Conservation (phyloP, 2,113 vertebrate genomes). For the Mobula hypostoma region DNA sequence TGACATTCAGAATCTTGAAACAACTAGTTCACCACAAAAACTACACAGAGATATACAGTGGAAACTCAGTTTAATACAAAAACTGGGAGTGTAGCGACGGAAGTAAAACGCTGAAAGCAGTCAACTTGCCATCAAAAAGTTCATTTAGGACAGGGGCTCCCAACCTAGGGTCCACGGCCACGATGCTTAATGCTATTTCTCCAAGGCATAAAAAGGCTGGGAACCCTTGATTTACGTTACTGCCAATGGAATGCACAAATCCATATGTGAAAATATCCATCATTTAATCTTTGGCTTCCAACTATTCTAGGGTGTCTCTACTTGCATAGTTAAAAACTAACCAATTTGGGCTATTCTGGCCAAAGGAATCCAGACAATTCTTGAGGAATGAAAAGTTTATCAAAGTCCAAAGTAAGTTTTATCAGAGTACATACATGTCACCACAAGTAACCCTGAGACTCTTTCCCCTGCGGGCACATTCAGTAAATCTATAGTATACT, state of each 20-base stretch:
- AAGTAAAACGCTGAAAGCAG: not conserved
- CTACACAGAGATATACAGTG: not conserved
- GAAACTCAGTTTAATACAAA: not conserved
- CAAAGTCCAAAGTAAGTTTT: too few relatives aligned
- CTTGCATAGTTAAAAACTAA: not conserved
- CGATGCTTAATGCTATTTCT: too few relatives aligned
- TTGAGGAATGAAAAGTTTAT: not conserved
- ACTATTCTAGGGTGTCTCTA: not conserved
- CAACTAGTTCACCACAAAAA: not conserved
- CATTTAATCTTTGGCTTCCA: not conserved
- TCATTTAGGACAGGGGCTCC: too few relatives aligned
- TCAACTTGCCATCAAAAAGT: not conserved
- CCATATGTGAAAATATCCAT: not conserved
- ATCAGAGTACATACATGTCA: too few relatives aligned
- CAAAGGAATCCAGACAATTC: not conserved
- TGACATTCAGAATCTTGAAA: not conserved
- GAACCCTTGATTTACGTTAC: not conserved
- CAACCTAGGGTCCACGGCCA: too few relatives aligned
- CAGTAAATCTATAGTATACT: too few relatives aligned
- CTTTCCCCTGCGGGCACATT: too few relatives aligned
- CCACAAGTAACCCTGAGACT: too few relatives aligned
- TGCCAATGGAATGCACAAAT: not conserved
- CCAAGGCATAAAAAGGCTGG: too few relatives aligned
- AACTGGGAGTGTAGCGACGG: not conserved
- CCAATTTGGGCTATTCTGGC: not conserved